Evolutionary conservation across 1,140 invertebrate genomes (phyloP), one percentile per base, ranked within the genome.

Genomic region (Zaprionus kolodkinae): DNA sequence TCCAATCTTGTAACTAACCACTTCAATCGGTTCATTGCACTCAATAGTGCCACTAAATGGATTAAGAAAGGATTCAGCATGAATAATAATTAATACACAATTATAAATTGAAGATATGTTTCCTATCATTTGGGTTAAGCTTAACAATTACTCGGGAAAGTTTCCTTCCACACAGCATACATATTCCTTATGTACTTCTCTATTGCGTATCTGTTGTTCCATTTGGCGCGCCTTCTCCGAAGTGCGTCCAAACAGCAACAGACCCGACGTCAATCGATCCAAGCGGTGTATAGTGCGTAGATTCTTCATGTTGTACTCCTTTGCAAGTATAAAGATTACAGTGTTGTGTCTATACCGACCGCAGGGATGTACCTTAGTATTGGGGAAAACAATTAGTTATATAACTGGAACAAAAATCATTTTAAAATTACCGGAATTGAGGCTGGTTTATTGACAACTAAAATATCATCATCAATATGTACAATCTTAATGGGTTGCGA

Each of bases 361-460:
- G 93, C 98, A 99, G 0, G 99, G 98, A 93, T 99, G 98, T 59
- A 99, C 97, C 97, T 98, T 93, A 13, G 55, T 15, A 13, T 33
- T 30, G 9, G 0, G 0, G 5, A 45, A 52, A 10, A 38, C 4
- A 27, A 33, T 52, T 36, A n/a, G 2, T 6, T 33, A 59, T 27
- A 59, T 17, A 15, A 10, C 48, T 74, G 30, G 52, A 45, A 38
- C 75, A 94, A 94, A 94, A 93, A 94, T 95, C 95, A 95, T 95
- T 9, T 55, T 12, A 15, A 1, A 96, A 95, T 96, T 96, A 96
- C 98, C 93, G 99, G 99, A 94, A 99, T 98, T 93, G 99, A 99
- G 93, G 98, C 97, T 91, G 99, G 99, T 96, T 99, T 99, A 95
- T 99, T 99, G 93, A 99, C 97, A 93, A 99, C 99, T 93, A 99